Base-by-base conservation (phyloP, 2,113 vertebrate genomes). In the Mormyrus lacerda region DNA sequence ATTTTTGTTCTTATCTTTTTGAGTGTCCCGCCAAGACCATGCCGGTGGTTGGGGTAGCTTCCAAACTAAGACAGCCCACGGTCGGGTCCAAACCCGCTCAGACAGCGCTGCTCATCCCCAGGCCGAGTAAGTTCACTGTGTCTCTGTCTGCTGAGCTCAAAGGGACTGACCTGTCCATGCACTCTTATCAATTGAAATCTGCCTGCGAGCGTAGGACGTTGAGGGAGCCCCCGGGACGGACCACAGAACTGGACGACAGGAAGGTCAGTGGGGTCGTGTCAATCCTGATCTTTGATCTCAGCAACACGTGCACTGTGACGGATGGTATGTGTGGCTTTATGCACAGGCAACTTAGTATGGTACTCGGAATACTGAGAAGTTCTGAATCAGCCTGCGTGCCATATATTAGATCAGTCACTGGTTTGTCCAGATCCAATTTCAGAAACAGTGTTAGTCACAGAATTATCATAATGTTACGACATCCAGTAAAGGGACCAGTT, bases 11-110 rank as follows among this genome's bases (percentile, higher is more conserved):
- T 44, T 21, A 19, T 42, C 31, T 13, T 4, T 48, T 89, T 9
- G 27, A 45, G 39, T 35, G 53, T 76, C 45, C 45, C 50, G 35
- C 55, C 53, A 73, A 89, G 90, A 96, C 93, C 95, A 98, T 99
- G 98, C 97, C 98, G 93, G 98, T 98, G 76, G 96, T 99, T 93
- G 97, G 98, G 86, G 97, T 99, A 93, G 97, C 97, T 93, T 99
- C 98, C 93, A 97, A 99, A 93, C 95, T 97, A 91, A 97, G 97
- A 87, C 97, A 96, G 94, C 97, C 98, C 90, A 93, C 96, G 0
- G 95, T 96, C 94, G 96, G 96, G 95, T 95, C 96, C 93, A 97
- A 97, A 95, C 98, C 98, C 91, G 95, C 98, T 93, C 98, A 98
- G 91, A 96, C 96, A 31, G 97, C 98, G 91, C 96, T 97, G 92